Base-by-base conservation (phyloP, 2,113 vertebrate species). In the Amia ocellicauda region DNA sequence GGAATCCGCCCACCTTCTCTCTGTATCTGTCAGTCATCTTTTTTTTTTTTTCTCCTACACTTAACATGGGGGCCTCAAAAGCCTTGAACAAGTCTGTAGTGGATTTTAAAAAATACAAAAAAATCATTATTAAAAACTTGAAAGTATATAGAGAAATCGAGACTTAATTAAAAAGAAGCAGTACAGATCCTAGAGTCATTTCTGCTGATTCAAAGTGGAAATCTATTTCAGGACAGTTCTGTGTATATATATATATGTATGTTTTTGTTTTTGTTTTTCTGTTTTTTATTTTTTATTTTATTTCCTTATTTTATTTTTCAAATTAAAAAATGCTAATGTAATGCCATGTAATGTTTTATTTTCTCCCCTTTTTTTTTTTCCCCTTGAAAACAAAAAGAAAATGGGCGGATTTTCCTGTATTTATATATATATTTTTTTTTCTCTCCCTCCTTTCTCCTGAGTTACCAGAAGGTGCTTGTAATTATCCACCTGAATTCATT, bases 401-500 rank as follows among this genome's bases (percentile, higher is more conserved):
- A 69, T 60, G 77, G 69, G 72, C 88, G 81, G 86, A 77, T 80
- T 73, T 69, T 76, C 81, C 78, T 85, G 82, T 93, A 92, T 93
- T 92, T 93, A 92, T 91, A 91, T 75, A 79, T 90, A 7, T 36
- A 7, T 82, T 79, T 71, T 78, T 83, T 77, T 70, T n/a, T n/a
- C n/a, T n/a, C n/a, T n/a, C n/a, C n/a, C n/a, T n/a, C n/a, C n/a
- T n/a, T n/a, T n/a, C n/a, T 85, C 83, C 77, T 78, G 72, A 71
- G 85, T 88, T 88, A 83, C 86, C 83, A 82, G 74, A 88, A 89
- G 86, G 82, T 85, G 86, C 85, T 90, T 91, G 88, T 92, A 88
- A 89, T 90, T 88, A 87, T 88, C 83, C 86, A 86, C 74, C 73
- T 70, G 80, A 78, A 89, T 81, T 88, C 86, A 83, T 76, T 85